These are phyloP conservation scores for Didymodactylos carnosus DNA, from an alignment of 2,888 invertebrate genomes.

Conservation along the genomic window DNA sequence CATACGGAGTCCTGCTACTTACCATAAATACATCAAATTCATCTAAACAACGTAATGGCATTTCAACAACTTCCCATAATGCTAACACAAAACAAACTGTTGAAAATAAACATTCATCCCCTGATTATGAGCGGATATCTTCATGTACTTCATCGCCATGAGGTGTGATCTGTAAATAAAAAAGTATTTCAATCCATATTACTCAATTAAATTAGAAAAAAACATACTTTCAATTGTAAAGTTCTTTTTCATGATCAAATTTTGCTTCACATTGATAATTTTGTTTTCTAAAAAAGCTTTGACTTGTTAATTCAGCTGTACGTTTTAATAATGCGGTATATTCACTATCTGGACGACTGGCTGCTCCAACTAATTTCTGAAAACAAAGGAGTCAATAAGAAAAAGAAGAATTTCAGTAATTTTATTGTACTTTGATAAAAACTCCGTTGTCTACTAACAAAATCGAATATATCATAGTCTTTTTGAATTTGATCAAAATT, in stretches of 20 bases:
- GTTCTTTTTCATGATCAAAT: slow-evolving; percentile 12
- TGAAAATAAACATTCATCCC: slow-evolving; percentile 85
- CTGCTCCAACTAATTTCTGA: background rate
- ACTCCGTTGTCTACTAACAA: background rate
- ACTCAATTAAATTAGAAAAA: too few relatives aligned
- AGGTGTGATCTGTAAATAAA: background rate
- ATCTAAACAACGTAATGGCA: slow-evolving; percentile 78
- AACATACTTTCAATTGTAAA: slow-evolving; percentile 3
- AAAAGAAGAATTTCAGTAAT: background rate
- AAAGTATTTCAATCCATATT: too few relatives aligned
- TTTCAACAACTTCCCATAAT: slow-evolving; percentile 71
- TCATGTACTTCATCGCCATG: slow-evolving; percentile 2
- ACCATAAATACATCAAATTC: slow-evolving; percentile 92
- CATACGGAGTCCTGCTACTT: too few relatives aligned
- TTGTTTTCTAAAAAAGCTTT: slow-evolving; percentile 1
- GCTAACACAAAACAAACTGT: slow-evolving; percentile 78
- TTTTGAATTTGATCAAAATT: background rate
- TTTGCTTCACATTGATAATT: slow-evolving; percentile 1
- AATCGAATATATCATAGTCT: background rate
- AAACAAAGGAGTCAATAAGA: background rate
- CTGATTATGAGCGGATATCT: slow-evolving; percentile 49
- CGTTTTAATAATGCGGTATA: background rate
- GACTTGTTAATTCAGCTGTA: background rate
- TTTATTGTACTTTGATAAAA: background rate
- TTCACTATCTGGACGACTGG: background rate